A percentile compares a stretch with the other conserved stretches of the same genome.
Conservation (phyloP, 2,113 vertebrate species). For the Maccullochella peelii region DNA sequence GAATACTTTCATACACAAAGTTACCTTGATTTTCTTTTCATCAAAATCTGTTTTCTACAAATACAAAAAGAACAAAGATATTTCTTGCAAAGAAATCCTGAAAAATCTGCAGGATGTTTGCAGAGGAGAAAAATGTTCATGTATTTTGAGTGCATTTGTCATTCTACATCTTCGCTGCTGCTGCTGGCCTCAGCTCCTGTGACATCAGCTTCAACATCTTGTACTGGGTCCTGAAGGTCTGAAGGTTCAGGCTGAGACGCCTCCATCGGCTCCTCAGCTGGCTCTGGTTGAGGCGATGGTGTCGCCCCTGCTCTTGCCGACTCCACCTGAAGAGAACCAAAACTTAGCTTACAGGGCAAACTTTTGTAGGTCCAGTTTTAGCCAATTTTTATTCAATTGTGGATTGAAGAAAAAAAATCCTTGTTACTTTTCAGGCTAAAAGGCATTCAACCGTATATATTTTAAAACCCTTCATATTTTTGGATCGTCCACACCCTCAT, state of each 20-base stretch:
- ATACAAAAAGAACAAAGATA: constrained; percentile 52
- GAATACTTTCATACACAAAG: constrained; percentile 24
- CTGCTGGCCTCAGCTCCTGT: constrained; percentile 12
- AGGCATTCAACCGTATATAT: background rate
- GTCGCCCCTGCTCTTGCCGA: constrained; percentile 16
- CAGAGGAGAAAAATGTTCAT: constrained; percentile 12
- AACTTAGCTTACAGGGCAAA: background rate
- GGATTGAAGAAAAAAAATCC: background rate
- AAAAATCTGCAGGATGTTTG: background rate
- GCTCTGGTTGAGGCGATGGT: constrained; percentile 40
- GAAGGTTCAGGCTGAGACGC: constrained; percentile 30
- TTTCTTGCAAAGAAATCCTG: background rate
- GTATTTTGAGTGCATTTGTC: constrained; percentile 6
- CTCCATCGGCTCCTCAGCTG: constrained; percentile 79
- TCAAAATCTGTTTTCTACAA: constrained; percentile 37
- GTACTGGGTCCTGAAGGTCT: constrained; percentile 37
- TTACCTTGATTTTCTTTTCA: background rate
- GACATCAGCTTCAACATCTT: constrained; percentile 52
- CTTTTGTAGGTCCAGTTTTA: background rate
- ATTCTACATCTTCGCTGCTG: constrained; percentile 58
- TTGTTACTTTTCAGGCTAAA: background rate
- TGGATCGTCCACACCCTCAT: background rate
- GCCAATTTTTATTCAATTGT: background rate
- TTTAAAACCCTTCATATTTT: background rate
- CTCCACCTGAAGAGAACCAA: constrained; percentile 68